Conservation (phyloP, 53 echinoderm and acorn worm species). For the Zoroaster sp. region DNA sequence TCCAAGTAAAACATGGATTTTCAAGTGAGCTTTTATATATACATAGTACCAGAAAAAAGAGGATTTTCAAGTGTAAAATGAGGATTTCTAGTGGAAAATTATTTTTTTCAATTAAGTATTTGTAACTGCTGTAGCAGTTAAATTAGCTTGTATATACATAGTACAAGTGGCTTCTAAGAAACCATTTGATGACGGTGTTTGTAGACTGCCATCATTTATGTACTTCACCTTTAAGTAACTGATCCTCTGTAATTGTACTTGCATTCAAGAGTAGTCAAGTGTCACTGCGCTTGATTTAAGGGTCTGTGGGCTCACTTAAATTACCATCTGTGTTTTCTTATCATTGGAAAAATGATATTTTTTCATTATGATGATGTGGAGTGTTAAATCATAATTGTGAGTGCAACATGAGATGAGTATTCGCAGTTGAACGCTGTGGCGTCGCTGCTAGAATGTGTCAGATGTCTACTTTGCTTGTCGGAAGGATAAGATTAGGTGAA, state of each 20-base stretch:
- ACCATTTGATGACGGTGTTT: neutral
- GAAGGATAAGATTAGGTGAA: neutral
- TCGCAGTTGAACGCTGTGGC: neutral
- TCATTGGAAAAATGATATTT: neutral
- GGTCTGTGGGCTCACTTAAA: neutral
- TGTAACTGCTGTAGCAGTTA: too few species aligned
- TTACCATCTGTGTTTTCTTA: neutral
- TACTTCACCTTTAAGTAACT: neutral
- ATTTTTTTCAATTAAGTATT: too few species aligned
- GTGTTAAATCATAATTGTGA: slow-evolving; percentile 5
- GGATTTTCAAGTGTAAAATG: too few species aligned
- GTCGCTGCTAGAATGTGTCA: neutral
- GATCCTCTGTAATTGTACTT: neutral
- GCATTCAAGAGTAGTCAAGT: neutral
- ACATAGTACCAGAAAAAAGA: too few species aligned
- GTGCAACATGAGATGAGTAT: neutral
- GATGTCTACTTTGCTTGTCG: neutral
- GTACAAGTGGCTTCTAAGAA: neutral
- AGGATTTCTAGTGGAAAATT: too few species aligned
- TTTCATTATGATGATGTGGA: neutral
- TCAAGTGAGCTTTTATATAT: too few species aligned
- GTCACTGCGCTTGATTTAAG: neutral
- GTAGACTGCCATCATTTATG: neutral
- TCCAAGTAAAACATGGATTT: too few species aligned
- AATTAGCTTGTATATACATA: neutral